Conservation (phyloP, 2,888 invertebrate species). For the Protonemura montana region DNA sequence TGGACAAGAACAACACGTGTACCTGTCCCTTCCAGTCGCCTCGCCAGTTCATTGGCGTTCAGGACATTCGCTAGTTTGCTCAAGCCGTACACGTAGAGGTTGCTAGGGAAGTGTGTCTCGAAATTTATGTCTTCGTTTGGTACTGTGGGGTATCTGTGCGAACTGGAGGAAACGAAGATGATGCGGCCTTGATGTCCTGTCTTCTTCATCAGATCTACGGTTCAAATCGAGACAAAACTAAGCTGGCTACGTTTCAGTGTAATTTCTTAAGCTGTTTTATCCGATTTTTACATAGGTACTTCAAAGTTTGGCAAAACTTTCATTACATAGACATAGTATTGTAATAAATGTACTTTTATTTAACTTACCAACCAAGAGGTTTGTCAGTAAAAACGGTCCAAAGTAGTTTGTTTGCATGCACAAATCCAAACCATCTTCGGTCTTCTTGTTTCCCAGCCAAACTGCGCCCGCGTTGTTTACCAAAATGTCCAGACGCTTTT, state of each 20-base stretch:
- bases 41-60: slow-evolving; percentile 62
- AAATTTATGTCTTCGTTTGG: slow-evolving; percentile 52
- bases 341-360: no score
- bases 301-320: no score
- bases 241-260: no score
- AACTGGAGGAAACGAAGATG: slow-evolving; percentile 61
- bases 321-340: no score
- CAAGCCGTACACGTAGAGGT: slow-evolving; percentile 59
- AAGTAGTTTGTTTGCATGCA: slow-evolving; percentile 95
- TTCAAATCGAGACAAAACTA: not conserved
- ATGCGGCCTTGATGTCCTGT: slow-evolving; percentile 62
- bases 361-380: slow-evolving; percentile 81
- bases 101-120: slow-evolving; percentile 51
- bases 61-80: slow-evolving; percentile 63
- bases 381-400: slow-evolving; percentile 92
- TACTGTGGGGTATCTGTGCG: slow-evolving; percentile 59
- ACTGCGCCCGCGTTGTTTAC: slow-evolving; percentile 91
- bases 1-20: no score
- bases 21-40: slow-evolving; percentile 58
- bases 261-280: no score
- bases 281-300: no score
- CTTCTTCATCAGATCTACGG: slow-evolving; percentile 57
- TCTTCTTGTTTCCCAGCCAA: slow-evolving; percentile 69
- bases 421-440: slow-evolving; percentile 84
- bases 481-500: slow-evolving; percentile 78